These are phyloP conservation scores for Drosophila ezoana DNA, from an alignment of 2,888 invertebrate species.

Conservation along the genomic window DNA sequence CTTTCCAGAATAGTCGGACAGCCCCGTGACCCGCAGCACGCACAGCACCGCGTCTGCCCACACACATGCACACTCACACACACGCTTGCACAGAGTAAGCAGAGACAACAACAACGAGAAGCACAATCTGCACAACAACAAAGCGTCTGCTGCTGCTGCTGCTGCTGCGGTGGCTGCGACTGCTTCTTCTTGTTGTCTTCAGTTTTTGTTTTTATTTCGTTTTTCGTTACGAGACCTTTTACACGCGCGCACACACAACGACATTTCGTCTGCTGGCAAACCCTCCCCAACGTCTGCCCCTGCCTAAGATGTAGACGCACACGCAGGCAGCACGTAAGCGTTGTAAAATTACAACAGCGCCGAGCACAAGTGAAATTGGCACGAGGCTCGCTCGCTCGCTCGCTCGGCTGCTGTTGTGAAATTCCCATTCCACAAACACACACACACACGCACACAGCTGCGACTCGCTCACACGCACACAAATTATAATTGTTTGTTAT, in stretches of 20 bases:
- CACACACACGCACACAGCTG: constrained; percentile 17
- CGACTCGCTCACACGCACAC: constrained; percentile 56
- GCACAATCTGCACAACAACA: constrained; percentile 54
- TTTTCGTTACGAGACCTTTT: constrained; percentile 74
- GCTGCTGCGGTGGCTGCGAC: constrained; percentile 17
- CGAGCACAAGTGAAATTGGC: constrained; percentile 73
- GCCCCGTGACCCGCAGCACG: constrained; percentile 46
- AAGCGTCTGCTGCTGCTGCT: constrained; percentile 27
- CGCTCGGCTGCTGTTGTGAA: constrained; percentile 66
- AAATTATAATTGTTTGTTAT: constrained; percentile 79
- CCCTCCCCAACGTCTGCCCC: constrained; percentile 9
- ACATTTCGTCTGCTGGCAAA: constrained; percentile 45
- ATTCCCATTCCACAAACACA: constrained; percentile 69
- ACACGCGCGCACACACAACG: constrained; percentile 58
- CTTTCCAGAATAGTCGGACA: constrained; percentile 22
- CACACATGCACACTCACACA: constrained; percentile 10
- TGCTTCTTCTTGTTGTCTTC: constrained; percentile 67
- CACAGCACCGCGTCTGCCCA: constrained; percentile 1
- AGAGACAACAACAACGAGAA: constrained; percentile 20
- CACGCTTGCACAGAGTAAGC: constrained; percentile 3
- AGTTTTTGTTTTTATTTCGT: constrained; percentile 75
- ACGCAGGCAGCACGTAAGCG: constrained; percentile 27
- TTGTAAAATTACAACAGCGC: constrained; percentile 60
- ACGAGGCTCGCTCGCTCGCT: constrained; percentile 51
- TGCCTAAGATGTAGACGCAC: not conserved